A percentile compares a stretch with the other conserved stretches of the same genome.
Conservation (phyloP, 2,797 vertebrate species). For the Megaceryle alcyon region DNA sequence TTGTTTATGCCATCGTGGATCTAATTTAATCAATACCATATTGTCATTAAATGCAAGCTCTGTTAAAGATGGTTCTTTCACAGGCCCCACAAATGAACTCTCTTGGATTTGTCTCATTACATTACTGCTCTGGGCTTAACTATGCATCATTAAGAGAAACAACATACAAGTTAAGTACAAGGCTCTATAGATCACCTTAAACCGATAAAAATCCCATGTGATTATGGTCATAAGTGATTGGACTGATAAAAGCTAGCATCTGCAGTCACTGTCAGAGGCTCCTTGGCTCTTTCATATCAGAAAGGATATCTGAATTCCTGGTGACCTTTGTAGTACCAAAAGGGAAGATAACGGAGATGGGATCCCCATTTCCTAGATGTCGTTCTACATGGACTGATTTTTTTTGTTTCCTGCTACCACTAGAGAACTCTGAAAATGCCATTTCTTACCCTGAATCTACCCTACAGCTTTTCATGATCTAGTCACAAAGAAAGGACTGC, state of each 20-base stretch:
- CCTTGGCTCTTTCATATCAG: not conserved
- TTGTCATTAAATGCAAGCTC: slow-evolving; percentile 67
- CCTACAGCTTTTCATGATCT: not conserved
- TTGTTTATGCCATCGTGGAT: slow-evolving; percentile 35
- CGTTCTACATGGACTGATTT: not conserved
- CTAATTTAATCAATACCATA: slow-evolving; percentile 71
- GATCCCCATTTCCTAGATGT: not conserved
- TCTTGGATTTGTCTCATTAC: slow-evolving; percentile 53
- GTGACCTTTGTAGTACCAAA: not conserved
- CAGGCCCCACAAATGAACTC: slow-evolving; percentile 58
- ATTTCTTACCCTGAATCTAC: not conserved
- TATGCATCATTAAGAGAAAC: slow-evolving; percentile 60
- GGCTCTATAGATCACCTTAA: slow-evolving; percentile 47
- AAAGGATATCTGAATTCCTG: not conserved
- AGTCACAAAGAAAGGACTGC: not conserved
- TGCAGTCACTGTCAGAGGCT: not conserved
- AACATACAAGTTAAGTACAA: slow-evolving; percentile 28
- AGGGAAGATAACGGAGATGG: not conserved
- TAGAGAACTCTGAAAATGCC: not conserved
- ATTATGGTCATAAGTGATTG: slow-evolving; percentile 15
- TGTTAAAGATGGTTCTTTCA: slow-evolving; percentile 55
- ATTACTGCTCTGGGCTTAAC: slow-evolving; percentile 63
- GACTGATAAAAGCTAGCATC: not conserved
- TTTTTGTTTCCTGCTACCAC: not conserved
- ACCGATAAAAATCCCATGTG: not conserved